A percentile compares a stretch with the other conserved stretches of the same genome.
Conservation (phyloP, 2,113 vertebrate genomes). For the Arenaria interpres region DNA sequence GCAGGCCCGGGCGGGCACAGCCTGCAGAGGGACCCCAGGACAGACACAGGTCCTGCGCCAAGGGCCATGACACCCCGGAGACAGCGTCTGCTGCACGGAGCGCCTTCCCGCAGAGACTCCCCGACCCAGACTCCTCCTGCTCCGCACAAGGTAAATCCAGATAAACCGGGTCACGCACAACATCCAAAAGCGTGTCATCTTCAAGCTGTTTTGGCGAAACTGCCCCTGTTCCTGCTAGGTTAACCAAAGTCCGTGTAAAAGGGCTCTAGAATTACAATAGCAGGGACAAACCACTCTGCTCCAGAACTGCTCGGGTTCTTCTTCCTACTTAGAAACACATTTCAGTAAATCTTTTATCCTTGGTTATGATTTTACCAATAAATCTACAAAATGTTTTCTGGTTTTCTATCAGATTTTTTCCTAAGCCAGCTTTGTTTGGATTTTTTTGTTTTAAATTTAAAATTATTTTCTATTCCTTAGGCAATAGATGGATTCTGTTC, state of each 20-base stretch:
- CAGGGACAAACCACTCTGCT: not conserved
- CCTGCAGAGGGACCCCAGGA: not conserved
- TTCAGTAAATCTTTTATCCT: not conserved
- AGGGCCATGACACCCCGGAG: not conserved
- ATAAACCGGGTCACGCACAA: too few relatives aligned
- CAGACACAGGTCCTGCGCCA: accelerated
- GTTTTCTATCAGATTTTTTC: not conserved
- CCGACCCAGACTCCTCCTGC: not conserved
- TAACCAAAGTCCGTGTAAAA: not conserved
- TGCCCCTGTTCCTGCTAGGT: not conserved
- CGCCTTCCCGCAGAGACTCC: accelerated
- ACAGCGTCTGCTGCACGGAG: not conserved
- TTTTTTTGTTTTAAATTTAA: not conserved
- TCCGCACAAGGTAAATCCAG: conserved; percentile 43
- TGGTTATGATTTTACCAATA: not conserved
- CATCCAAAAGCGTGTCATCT: accelerated
- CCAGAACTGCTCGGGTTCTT: not conserved
- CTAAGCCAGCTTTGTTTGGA: not conserved
- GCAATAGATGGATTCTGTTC: not conserved
- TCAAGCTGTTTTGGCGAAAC: not conserved
- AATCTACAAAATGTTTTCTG: not conserved
- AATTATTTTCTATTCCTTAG: not conserved
- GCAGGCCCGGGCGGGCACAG: not conserved
- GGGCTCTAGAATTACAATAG: not conserved
- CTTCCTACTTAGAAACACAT: not conserved